Evolutionary conservation across 2,797 vertebrate species (phyloP), one percentile per base, ranked within the genome.

Genomic region (Clarias platycephalus): DNA sequence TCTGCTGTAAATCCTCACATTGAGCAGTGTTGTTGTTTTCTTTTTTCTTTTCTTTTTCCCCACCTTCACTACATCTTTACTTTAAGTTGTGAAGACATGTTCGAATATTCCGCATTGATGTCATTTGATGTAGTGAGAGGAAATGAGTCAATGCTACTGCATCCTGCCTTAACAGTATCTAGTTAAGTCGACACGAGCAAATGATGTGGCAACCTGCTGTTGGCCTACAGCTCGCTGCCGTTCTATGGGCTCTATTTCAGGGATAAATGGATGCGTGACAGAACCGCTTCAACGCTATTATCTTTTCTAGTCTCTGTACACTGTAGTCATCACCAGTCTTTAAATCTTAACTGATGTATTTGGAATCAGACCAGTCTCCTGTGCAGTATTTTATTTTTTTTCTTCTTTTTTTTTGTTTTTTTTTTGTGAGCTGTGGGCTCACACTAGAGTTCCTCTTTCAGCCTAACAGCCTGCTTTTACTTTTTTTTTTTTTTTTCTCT

Each of bases 1-100:
- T 58, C 4, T 74, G 85, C 90, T 87, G 92, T 92, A 93, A 93
- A 93, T 90, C 88, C 89, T 87, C 90, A 86, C 85, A 90, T 90
- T 91, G 89, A 77, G 40, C 79, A 62, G 74, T 86, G 88, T 84
- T 87, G 84, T 86, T 89, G 85, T 83, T 89, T 86, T 87, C 83
- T 86, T 84, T 89, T 86, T 85, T 18, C 67, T 67, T 53, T 66
- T 77, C 10, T 63, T 63, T 64, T 28, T 15, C 12, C n/a, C 13
- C 49, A 16, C 37, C 20, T 24, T 9, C 79, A 7, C 5, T 75
- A 55, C 37, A 70, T 49, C 64, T 83, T 78, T 70, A 83, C 64
- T 83, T 78, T 70, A 83, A 79, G 55, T 58, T 63, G 58, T 40
- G 55, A 83, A 84, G 78, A 83, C 37, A 58, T 83, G 58, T 83